phyloP scores from a whole-genome alignment of 2,113 vertebrate species.

The Panurus biarmicus region DNA sequence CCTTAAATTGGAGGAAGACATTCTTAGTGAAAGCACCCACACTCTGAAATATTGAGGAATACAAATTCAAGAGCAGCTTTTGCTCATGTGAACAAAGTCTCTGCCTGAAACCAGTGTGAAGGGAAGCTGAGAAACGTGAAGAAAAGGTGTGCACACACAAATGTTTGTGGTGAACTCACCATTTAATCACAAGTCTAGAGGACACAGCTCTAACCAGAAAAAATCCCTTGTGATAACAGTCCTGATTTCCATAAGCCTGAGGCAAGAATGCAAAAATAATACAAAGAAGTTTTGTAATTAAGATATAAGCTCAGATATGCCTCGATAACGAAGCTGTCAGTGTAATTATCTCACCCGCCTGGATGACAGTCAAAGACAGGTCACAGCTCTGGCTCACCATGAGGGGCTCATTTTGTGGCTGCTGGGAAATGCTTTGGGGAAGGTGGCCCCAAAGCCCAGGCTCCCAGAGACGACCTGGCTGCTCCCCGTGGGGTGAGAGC shows the following conservation, averaged over 20 bases:
- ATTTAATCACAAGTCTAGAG: neutral
- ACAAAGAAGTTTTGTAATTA: neutral
- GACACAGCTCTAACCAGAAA: neutral
- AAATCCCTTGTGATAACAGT: rapidly evolving
- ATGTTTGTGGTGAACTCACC: neutral
- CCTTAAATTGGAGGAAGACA: neutral
- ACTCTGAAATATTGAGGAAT: neutral
- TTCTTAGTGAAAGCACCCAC: neutral
- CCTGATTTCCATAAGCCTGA: neutral
- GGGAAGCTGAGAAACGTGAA: neutral
- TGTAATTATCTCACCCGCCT: neutral
- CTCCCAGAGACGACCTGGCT: neutral
- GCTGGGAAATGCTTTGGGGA: rapidly evolving
- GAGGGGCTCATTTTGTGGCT: neutral
- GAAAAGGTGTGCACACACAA: neutral
- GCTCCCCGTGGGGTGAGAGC: rapidly evolving
- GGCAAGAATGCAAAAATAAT: neutral
- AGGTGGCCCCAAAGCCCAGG: neutral
- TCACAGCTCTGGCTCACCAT: neutral
- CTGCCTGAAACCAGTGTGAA: neutral
- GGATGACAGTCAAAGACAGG: neutral
- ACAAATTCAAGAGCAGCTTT: neutral
- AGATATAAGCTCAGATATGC: neutral
- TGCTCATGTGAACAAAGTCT: neutral
- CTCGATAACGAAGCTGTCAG: neutral